Percentiles rank a stretch among this genome's conserved stretches.
These are phyloP conservation scores for Byasa hedistus DNA, from an alignment of 2,888 invertebrate species.

Conservation along the genomic window DNA sequence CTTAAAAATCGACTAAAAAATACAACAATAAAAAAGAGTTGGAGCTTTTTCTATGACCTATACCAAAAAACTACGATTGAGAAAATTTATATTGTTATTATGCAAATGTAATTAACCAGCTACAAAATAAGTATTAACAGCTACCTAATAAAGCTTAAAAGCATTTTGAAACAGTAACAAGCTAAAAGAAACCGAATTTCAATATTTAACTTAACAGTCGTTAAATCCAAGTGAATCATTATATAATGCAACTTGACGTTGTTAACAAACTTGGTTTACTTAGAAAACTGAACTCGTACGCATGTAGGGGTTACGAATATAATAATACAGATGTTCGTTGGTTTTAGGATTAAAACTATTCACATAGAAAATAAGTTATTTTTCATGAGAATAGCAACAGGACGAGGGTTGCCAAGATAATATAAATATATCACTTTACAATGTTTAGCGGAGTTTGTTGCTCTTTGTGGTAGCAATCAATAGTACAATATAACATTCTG, in stretches of 20 bases:
- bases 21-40: too few species aligned
- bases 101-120: not conserved
- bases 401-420: slow-evolving; percentile 65
- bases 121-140: slow-evolving; percentile 28
- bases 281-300: not conserved
- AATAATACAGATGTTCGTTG: slow-evolving; percentile 31
- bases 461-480: slow-evolving; percentile 74
- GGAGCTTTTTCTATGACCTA: too few species aligned
- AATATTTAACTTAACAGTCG: not conserved
- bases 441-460: slow-evolving; percentile 65
- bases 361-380: slow-evolving; percentile 50
- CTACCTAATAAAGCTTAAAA: too few species aligned
- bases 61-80: too few species aligned
- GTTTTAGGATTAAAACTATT: slow-evolving; percentile 56
- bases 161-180: too few species aligned
- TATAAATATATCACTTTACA: slow-evolving; percentile 78
- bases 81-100: too few species aligned
- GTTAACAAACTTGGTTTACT: not conserved
- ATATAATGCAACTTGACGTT: not conserved
- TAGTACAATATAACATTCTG: slow-evolving; percentile 53
- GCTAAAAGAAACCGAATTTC: not conserved
- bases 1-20: too few species aligned
- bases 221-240: not conserved
- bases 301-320: not conserved
- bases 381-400: slow-evolving; percentile 2